Base-by-base conservation (phyloP, 1,140 invertebrate species). In the Vanessa tameamea region DNA sequence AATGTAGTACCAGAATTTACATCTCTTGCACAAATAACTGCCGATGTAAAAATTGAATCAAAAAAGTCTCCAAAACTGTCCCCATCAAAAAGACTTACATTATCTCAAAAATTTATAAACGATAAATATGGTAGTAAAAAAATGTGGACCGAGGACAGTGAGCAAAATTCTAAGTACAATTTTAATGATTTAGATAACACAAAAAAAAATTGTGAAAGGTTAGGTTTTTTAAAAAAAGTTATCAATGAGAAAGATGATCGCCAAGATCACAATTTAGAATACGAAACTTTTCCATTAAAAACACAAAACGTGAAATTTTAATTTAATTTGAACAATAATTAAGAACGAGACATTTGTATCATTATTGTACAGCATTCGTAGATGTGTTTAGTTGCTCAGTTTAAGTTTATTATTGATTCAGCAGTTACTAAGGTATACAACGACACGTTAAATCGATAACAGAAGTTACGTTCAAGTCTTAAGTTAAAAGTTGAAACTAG, bases 101-200 rank as follows among this genome's bases (percentile, higher is more conserved):
- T 93, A 20, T 93, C 93, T 26, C 92, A 93, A 83, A 93, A 93
- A 78, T 93, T 93, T 78, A 93, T 93, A 64, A 93, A 93, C 70
- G 93, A 93, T 75, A 93, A 93, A 87, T 93, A 93, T 69, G 93
- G 93, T 15, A 93, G 92, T 73, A 89, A 87, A 79, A 92, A 90
- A 80, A 77, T 93, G 59, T 93, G 92, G 92, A 82, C 78, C 61
- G 90, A 92, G 37, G 90, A 92, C 43, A 82, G 78, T 63, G 90
- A 92, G 47, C 83, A 78, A 78, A 84, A 84, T 77, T 63, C 71
- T 47, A 91, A 90, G 78, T 80, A 82, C 48, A 82, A 77, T 71
- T 75, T 78, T 47, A 84, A 82, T 64, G 87, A 92, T 71, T 71
- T 82, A 9, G 91, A 92, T 76, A 89, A 74, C 79, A 85, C 78